Percentiles rank a stretch among this genome's conserved stretches.
Conservation (phyloP, 1,140 invertebrate genomes). For the Oncopodura yosiiana region DNA sequence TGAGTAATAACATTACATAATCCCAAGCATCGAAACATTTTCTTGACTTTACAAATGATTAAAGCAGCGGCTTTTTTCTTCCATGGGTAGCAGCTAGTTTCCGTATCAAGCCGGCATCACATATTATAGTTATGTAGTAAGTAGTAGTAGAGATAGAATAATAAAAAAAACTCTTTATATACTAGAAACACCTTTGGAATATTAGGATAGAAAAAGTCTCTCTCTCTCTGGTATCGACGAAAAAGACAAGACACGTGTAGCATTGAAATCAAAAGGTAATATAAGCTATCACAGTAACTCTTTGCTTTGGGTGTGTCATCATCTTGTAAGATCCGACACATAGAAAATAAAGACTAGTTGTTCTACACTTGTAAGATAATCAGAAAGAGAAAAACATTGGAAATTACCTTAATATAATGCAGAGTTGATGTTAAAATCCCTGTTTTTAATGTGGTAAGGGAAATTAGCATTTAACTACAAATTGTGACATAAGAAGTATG, state of each 20-base stretch:
- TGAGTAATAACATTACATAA: no score
- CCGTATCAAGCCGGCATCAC: neutral
- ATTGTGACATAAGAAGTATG: no score
- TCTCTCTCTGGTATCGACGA: neutral
- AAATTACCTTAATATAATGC: neutral
- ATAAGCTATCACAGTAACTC: no score
- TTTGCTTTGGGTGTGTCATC: no score
- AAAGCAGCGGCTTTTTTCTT: neutral
- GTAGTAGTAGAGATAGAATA: neutral
- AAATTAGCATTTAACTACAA: no score
- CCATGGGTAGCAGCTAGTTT: neutral
- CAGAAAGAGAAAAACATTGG: neutral
- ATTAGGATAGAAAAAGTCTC: neutral
- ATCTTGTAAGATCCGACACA: no score
- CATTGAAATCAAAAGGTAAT: slow-evolving; percentile 5
- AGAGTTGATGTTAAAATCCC: neutral
- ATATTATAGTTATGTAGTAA: neutral
- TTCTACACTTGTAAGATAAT: neutral
- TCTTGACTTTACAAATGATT: no score
- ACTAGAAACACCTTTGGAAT: no score
- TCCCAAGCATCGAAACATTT: no score
- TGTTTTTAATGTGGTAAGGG: neutral
- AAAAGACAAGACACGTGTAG: slow-evolving; percentile 6
- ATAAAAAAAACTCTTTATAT: no score
- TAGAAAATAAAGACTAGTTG: no score